These are phyloP conservation scores for Willowsia nigromaculata DNA, from an alignment of 2,888 invertebrate genomes.

Conservation along the genomic window DNA sequence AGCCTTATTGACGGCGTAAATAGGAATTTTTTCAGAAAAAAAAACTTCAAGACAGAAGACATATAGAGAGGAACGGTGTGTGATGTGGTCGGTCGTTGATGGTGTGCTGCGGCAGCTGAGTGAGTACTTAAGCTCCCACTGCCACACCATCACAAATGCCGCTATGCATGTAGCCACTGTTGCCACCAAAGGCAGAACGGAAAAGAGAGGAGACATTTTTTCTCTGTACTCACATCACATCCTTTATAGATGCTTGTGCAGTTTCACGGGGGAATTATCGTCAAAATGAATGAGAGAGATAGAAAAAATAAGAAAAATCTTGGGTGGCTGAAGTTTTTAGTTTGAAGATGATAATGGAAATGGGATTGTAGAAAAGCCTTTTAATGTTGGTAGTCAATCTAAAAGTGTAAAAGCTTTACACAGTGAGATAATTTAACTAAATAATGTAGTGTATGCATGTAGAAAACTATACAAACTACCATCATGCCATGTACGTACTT, in stretches of 20 bases:
- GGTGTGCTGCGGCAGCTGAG: slow-evolving; percentile 59
- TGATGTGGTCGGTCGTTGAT: slow-evolving; percentile 44
- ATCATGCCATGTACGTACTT: background rate
- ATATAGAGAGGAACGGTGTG: background rate
- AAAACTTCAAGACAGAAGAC: background rate
- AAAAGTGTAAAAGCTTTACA: background rate
- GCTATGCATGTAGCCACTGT: background rate
- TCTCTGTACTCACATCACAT: slow-evolving; percentile 22
- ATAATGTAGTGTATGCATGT: background rate
- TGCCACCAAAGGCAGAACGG: background rate
- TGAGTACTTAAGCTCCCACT: slow-evolving; percentile 58
- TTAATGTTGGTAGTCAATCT: slow-evolving; percentile 7
- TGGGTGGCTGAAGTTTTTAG: slow-evolving; percentile 7
- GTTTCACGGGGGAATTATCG: background rate
- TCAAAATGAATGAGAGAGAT: background rate
- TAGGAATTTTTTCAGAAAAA: slow-evolving; percentile 27
- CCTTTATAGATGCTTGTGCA: background rate
- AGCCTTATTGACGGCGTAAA: slow-evolving; percentile 35
- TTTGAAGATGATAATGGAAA: slow-evolving; percentile 34
- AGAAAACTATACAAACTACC: background rate
- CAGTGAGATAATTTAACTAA: slow-evolving; percentile 11
- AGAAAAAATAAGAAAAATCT: background rate
- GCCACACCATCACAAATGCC: slow-evolving; percentile 11
- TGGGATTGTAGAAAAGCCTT: background rate
- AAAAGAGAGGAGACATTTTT: slow-evolving; percentile 32